phyloP scores from a whole-genome alignment of 1,140 invertebrate genomes.

The Brachionus plicatilis region DNA sequence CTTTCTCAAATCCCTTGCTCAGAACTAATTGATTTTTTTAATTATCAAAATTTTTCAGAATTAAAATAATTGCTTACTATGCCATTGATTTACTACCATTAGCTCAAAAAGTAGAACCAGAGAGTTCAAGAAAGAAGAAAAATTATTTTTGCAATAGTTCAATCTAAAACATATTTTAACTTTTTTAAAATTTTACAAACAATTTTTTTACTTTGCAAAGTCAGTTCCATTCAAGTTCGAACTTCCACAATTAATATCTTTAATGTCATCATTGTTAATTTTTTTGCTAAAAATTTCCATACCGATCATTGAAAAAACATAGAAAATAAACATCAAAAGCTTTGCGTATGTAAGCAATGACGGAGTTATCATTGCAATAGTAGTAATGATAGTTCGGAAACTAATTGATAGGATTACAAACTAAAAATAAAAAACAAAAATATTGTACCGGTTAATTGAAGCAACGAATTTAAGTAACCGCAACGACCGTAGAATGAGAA shows the following conservation, averaged over 20 bases:
- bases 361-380: constrained; percentile 29
- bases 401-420: not conserved
- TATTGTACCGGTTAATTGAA: constrained; percentile 5
- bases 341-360: constrained; percentile 27
- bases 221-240: constrained; percentile 51
- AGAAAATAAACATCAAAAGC: constrained; percentile 43
- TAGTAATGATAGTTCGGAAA: constrained; percentile 35
- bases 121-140: constrained; percentile 57
- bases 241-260: constrained; percentile 55
- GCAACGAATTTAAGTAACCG: constrained; percentile 36
- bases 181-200: not conserved
- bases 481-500: constrained; percentile 1
- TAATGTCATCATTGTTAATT: constrained; percentile 47
- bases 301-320: constrained; percentile 60
- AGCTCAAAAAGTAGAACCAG: constrained; percentile 59
- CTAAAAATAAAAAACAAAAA: not conserved
- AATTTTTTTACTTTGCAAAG: constrained; percentile 46
- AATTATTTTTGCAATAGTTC: constrained; percentile 60
- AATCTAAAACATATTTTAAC: constrained; percentile 42
- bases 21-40: constrained; percentile 12
- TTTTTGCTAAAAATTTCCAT: constrained; percentile 58
- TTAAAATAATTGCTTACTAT: constrained; percentile 55
- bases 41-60: not conserved
- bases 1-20: constrained; percentile 42
- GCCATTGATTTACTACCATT: constrained; percentile 61